Base-by-base conservation (phyloP, 2,888 invertebrate genomes). In the Ormyrus pomaceus region DNA sequence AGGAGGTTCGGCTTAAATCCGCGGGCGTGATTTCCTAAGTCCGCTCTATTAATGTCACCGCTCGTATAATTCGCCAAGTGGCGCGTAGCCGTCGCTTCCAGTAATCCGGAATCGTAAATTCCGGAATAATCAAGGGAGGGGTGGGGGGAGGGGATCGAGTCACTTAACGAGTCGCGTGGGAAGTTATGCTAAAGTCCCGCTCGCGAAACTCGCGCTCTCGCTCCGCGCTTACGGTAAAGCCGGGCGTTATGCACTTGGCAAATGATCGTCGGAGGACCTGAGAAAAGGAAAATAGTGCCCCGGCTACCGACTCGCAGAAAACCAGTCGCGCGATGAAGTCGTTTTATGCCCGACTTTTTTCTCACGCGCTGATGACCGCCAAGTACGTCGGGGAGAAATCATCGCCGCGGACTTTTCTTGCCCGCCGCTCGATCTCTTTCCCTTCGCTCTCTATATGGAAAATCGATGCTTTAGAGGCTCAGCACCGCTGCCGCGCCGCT, bases 141-240 rank as follows among this genome's bases (percentile, higher is more conserved):
- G 82, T 50, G 79, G 76, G 34, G 34, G 0, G 34, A 3, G 34
- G 34, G 34, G 34, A 34, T 34, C 50, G 56, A 74, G 71, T 81
- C 79, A 72, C 76, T 75, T 64, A 64, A 61, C 82, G 81, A 83
- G 83, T 65, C 62, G 72, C 86, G 85, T 87, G 87, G 85, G 86
- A 86, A 86, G 86, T 85, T 85, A 84, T 84, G 85, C 55, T 55
- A 55, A 62, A 64, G 72, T 55, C 13, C 46, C 59, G 68, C 68
- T 50, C 50, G 9, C 51, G 51, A 9, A 13, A 73, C 58, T 62
- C 48, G 55, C 76, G 71, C 45, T 34, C 34, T 34, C 34, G 34
- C 34, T 34, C 34, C 34, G 65, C 59, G 6, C 46, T 72, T 48
- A 74, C 74, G 65, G 74, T 74, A 51, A 61, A 53, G 56, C 53